Percentiles rank a stretch among this genome's conserved stretches.
These are phyloP conservation scores for Noturus placidus DNA, from an alignment of 2,113 vertebrate species.

Conservation along the genomic window DNA sequence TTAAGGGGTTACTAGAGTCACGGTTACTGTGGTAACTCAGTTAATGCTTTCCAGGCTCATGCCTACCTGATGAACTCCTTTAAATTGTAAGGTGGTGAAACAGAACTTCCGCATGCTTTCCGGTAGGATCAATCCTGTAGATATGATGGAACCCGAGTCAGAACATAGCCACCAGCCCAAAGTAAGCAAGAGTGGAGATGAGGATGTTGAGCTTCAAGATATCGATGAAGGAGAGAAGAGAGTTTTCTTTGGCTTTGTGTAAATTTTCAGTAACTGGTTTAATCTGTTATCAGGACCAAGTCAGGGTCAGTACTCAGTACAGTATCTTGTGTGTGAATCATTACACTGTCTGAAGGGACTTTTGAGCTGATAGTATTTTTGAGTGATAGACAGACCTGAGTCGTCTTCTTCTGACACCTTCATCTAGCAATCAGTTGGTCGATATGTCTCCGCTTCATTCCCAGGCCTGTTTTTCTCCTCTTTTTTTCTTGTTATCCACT, in stretches of 20 bases:
- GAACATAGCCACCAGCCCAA: background rate
- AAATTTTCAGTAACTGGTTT: background rate
- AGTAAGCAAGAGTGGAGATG: background rate
- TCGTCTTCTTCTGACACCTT: background rate
- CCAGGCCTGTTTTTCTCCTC: background rate
- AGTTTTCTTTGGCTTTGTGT: background rate
- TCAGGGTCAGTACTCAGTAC: conserved; percentile 17
- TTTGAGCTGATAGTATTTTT: background rate
- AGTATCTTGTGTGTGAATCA: background rate
- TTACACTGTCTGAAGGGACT: background rate
- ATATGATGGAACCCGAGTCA: background rate
- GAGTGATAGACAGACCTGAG: background rate
- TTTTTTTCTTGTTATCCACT: background rate
- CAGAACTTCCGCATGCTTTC: background rate
- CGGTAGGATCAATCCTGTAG: background rate
- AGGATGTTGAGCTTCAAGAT: background rate
- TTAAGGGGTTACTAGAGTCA: too few relatives aligned
- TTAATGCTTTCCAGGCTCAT: background rate
- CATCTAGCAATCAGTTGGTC: background rate
- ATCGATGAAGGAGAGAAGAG: background rate
- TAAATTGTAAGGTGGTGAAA: too few relatives aligned
- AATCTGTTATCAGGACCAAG: background rate
- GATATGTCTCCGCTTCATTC: background rate
- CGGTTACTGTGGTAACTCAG: background rate
- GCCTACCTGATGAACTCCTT: background rate